Percentiles rank a stretch among this genome's conserved stretches.
Conservation (phyloP, 2,888 invertebrate genomes). For the Coelinius sp. region DNA sequence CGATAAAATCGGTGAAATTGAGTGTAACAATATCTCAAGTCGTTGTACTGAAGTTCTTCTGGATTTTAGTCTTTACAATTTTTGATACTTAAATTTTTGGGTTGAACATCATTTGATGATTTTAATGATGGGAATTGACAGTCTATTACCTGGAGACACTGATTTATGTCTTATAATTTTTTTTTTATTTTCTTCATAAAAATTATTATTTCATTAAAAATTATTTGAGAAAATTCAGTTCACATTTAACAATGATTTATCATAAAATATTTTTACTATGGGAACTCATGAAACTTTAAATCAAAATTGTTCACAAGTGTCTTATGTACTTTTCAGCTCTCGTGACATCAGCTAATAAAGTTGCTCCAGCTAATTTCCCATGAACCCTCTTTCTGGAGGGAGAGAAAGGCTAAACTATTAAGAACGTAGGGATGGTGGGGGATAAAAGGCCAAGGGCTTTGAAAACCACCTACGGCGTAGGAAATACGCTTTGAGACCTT, state of each 20-base stretch:
- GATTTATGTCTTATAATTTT: too few relatives aligned
- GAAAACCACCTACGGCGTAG: conserved; percentile 61
- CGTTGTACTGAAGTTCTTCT: conserved; percentile 34
- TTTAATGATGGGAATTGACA: conserved; percentile 60
- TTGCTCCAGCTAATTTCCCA: conserved; percentile 61
- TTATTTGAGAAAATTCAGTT: too few relatives aligned
- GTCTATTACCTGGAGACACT: conserved; percentile 59
- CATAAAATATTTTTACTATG: conserved; percentile 7
- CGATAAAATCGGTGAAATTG: conserved; percentile 68
- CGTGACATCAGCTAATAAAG: conserved; percentile 63
- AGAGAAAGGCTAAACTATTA: conserved; percentile 3
- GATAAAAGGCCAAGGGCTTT: conserved; percentile 32
- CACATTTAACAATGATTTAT: background rate
- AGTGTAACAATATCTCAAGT: conserved; percentile 59
- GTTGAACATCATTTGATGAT: conserved; percentile 35
- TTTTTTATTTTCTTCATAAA: background rate
- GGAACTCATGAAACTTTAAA: conserved; percentile 23
- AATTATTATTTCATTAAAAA: too few relatives aligned
- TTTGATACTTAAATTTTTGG: conserved; percentile 28
- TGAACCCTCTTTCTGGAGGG: conserved; percentile 47
- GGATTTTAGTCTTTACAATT: conserved; percentile 29
- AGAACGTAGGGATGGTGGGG: too few relatives aligned
- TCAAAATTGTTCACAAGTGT: conserved; percentile 2
- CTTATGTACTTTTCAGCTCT: conserved; percentile 33
- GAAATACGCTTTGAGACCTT: conserved; percentile 63